phyloP scores from a whole-genome alignment of 2,113 vertebrate species.

The Chrysochloris asiatica region DNA sequence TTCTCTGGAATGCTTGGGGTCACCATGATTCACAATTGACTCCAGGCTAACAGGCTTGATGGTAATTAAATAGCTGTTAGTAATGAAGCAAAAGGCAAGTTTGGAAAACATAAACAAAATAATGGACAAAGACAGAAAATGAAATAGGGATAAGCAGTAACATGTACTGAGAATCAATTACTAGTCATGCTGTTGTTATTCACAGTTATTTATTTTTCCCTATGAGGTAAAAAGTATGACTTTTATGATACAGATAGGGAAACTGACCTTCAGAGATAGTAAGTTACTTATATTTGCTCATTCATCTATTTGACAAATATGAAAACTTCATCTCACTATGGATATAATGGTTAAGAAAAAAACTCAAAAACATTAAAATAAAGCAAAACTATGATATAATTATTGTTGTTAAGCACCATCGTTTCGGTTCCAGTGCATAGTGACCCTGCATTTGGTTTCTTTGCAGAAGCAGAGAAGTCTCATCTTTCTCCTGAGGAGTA shows the following conservation, averaged over 20 bases:
- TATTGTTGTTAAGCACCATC: too few species aligned
- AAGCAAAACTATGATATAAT: neutral
- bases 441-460: too few species aligned
- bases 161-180: neutral
- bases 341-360: neutral
- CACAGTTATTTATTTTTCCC: neutral
- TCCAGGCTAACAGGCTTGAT: neutral
- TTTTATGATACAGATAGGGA: neutral
- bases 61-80: neutral
- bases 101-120: neutral
- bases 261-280: neutral
- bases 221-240: neutral
- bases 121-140: neutral
- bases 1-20: neutral
- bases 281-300: neutral
- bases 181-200: neutral
- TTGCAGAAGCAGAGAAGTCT: too few species aligned
- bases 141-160: neutral
- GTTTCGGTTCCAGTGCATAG: too few species aligned
- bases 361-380: neutral
- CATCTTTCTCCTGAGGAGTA: too few species aligned
- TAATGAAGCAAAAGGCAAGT: neutral
- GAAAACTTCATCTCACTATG: neutral
- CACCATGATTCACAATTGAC: neutral
- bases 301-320: neutral